These are phyloP conservation scores for Chloroceryle inda DNA, from an alignment of 2,797 vertebrate species.

Conservation along the genomic window DNA sequence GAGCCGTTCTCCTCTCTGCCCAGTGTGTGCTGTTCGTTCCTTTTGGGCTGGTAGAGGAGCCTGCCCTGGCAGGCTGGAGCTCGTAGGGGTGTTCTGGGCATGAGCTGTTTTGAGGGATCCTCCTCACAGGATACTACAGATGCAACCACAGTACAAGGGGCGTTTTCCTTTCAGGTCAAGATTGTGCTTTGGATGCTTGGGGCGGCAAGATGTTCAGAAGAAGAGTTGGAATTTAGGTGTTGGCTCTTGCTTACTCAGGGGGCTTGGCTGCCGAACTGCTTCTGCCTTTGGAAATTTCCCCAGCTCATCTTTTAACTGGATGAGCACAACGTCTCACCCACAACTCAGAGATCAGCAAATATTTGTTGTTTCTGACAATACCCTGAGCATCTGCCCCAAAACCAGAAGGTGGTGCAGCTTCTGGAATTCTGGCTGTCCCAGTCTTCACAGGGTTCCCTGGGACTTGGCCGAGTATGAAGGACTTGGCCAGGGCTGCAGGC, in stretches of 20 bases:
- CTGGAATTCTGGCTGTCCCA: neutral
- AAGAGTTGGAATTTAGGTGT: neutral
- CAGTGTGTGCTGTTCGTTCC: rapidly evolving
- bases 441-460: neutral
- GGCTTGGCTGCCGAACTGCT: neutral
- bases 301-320: neutral
- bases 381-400: neutral
- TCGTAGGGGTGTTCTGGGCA: neutral
- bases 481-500: neutral
- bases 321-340: neutral
- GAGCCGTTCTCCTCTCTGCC: neutral
- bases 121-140: neutral
- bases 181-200: neutral
- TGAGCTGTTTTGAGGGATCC: neutral
- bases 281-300: neutral
- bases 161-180: neutral
- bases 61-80: constrained; percentile 21
- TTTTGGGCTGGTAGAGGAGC: neutral
- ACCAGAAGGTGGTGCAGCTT: neutral
- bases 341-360: neutral
- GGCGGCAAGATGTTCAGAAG: neutral
- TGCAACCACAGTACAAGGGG: rapidly evolving
- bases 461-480: neutral
- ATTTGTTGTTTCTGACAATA: neutral
- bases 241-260: neutral